phyloP scores from a whole-genome alignment of 2,888 invertebrate genomes.

The Agonopterix heracliana region DNA sequence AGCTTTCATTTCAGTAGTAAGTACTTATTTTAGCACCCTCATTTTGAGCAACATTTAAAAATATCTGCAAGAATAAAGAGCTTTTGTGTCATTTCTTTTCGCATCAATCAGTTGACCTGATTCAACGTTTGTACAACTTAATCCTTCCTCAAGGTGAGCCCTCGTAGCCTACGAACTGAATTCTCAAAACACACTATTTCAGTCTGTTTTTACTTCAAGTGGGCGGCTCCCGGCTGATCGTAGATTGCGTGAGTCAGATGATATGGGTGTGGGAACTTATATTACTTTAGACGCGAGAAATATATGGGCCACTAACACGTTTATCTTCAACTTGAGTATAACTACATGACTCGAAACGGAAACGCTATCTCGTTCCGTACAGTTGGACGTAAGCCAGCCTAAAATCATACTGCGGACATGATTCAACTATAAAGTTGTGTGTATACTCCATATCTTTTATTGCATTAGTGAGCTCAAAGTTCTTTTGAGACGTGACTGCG shows the following conservation, averaged over 20 bases:
- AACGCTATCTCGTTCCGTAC: slow-evolving; percentile 45
- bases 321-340: slow-evolving; percentile 42
- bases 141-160: slow-evolving; percentile 34
- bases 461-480: slow-evolving; percentile 33
- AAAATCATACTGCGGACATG: slow-evolving; percentile 53
- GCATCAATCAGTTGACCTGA: slow-evolving; percentile 18
- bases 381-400: slow-evolving; percentile 62
- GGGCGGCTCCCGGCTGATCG: slow-evolving; percentile 50
- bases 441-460: slow-evolving; percentile 46
- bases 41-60: too few relatives aligned
- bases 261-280: slow-evolving; percentile 61
- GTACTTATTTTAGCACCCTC: slow-evolving; percentile 13
- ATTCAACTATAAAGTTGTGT: slow-evolving; percentile 45
- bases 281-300: slow-evolving; percentile 36
- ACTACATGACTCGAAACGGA: slow-evolving; percentile 41
- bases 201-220: slow-evolving; percentile 52
- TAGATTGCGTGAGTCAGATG: slow-evolving; percentile 60
- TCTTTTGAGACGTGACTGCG: slow-evolving; percentile 39
- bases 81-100: too few relatives aligned
- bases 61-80: too few relatives aligned
- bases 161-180: slow-evolving; percentile 27
- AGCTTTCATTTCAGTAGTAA: not conserved
- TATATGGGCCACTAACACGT: slow-evolving; percentile 36
- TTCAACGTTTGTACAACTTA: slow-evolving; percentile 38
- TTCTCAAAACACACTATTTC: slow-evolving; percentile 50